Percentiles rank a stretch among this genome's conserved stretches.
Evolutionary conservation across 2,888 invertebrate genomes (phyloP).

Genomic region (Amiota minor): DNA sequence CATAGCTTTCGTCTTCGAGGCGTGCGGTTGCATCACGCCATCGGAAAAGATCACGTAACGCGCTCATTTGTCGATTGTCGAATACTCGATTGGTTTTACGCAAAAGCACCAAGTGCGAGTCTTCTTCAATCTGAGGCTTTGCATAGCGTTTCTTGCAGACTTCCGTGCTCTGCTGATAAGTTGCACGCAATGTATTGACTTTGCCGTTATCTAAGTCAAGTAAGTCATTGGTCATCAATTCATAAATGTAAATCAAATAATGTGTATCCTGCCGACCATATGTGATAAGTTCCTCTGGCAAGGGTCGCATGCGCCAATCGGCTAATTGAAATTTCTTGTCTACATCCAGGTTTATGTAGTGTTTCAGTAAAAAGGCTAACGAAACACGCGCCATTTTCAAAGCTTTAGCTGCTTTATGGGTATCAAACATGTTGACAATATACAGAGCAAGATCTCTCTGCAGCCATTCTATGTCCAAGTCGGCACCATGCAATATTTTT

Average conservation of each 20-base stretch:
- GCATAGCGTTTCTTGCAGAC: slow-evolving; percentile 87
- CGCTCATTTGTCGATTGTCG: slow-evolving; percentile 88
- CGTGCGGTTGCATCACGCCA: slow-evolving; percentile 93
- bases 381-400: slow-evolving; percentile 83
- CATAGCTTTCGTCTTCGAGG: slow-evolving; percentile 90
- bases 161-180: slow-evolving; percentile 83
- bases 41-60: slow-evolving; percentile 84
- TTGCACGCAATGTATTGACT: slow-evolving; percentile 79
- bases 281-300: slow-evolving; percentile 84
- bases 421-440: slow-evolving; percentile 97
- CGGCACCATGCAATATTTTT: slow-evolving; percentile 96
- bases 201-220: slow-evolving; percentile 79
- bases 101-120: slow-evolving; percentile 85
- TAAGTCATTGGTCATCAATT: slow-evolving; percentile 83
- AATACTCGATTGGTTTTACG: slow-evolving; percentile 85
- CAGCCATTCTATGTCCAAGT: slow-evolving; percentile 91
- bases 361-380: slow-evolving; percentile 83
- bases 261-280: slow-evolving; percentile 97
- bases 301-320: slow-evolving; percentile 94
- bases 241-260: slow-evolving; percentile 92
- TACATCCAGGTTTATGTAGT: slow-evolving; percentile 84
- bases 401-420: slow-evolving; percentile 87
- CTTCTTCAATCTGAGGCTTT: slow-evolving; percentile 82
- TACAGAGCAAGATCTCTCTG: slow-evolving; percentile 96
- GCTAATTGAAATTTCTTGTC: slow-evolving; percentile 95